Base-by-base conservation (phyloP, 2,113 vertebrate genomes). In the Xiphorhynchus elegans region DNA sequence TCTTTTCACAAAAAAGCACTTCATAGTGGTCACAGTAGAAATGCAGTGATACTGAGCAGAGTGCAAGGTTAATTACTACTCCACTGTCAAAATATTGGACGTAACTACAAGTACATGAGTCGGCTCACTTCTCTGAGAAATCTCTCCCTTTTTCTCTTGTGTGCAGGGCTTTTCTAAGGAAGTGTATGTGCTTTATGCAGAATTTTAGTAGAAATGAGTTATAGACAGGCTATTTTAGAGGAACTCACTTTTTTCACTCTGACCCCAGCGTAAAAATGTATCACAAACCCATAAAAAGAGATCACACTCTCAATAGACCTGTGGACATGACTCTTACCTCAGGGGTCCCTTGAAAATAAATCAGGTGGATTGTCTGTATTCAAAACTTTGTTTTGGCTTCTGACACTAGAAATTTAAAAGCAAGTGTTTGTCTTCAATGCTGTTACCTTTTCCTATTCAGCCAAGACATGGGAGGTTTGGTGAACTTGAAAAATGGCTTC, bases 31-130 rank as follows among this genome's bases (percentile, higher is more conserved):
- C 66, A 44, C 96, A 97, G 96, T 88, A 92, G 93, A 96, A 94
- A 91, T n/a, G 84, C 49, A 56, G 96, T 89, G 94, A 92, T 89
- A 82, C 66, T 6, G 39, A 97, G 95, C 86, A 96, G 91, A 93
- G 80, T 66, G 55, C 75, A 82, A 96, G 97, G 93, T 96, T 96
- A 96, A 97, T 96, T 94, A 96, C 89, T 92, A 81, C 62, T 84
- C 86, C 82, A 66, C 88, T 94, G 93, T 97, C 95, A 96, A 97
- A 97, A 97, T 96, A 97, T 96, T 96, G 97, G 95, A 87, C 95
- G 82, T 87, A 90, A 82, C 90, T 96, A 90, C 44, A 87, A 84
- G 92, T 81, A 95, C 77, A 90, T 49, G 64, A 96, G 62, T 88
- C 39, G 0, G 63, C 77, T 90, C 74, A 49, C 84, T 96, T 85